Percentiles rank a stretch among this genome's conserved stretches.
Conservation (phyloP, 2,797 vertebrate genomes). For the Molossus molossus region DNA sequence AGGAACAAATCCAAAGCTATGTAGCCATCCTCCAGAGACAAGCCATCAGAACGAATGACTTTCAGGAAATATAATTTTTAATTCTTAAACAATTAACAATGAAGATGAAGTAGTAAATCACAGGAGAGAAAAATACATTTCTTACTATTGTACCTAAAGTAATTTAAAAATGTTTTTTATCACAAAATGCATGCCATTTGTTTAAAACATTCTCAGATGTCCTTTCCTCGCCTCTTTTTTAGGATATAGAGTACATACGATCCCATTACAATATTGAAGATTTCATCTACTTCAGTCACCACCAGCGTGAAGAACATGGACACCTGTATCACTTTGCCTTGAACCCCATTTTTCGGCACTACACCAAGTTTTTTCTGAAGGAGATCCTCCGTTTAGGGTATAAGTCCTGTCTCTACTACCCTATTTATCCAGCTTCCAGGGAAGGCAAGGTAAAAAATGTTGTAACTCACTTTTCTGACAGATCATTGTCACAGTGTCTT, state of each 20-base stretch:
- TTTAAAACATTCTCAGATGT: background rate
- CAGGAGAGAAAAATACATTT: background rate
- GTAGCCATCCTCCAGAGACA: background rate
- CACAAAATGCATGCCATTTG: background rate
- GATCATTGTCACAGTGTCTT: background rate
- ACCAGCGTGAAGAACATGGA: constrained; percentile 94
- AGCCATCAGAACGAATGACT: background rate
- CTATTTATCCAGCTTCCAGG: constrained; percentile 89
- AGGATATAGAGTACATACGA: constrained; percentile 95
- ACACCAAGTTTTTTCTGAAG: constrained; percentile 93
- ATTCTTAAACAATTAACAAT: constrained; percentile 7
- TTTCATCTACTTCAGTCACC: constrained; percentile 94
- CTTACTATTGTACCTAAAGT: background rate
- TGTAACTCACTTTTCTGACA: background rate
- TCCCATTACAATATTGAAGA: constrained; percentile 96
- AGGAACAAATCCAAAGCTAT: background rate
- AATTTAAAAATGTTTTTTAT: background rate
- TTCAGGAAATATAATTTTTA: constrained; percentile 22
- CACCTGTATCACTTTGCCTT: constrained; percentile 93
- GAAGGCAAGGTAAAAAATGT: constrained; percentile 90
- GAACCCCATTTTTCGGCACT: constrained; percentile 91
- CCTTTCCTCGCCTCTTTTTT: constrained; percentile 46
- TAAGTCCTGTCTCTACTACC: constrained; percentile 94
- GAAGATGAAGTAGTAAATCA: background rate
- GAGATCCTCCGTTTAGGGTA: constrained; percentile 94